Conservation (phyloP, 2,797 vertebrate genomes). For the Bovichtus diacanthus region DNA sequence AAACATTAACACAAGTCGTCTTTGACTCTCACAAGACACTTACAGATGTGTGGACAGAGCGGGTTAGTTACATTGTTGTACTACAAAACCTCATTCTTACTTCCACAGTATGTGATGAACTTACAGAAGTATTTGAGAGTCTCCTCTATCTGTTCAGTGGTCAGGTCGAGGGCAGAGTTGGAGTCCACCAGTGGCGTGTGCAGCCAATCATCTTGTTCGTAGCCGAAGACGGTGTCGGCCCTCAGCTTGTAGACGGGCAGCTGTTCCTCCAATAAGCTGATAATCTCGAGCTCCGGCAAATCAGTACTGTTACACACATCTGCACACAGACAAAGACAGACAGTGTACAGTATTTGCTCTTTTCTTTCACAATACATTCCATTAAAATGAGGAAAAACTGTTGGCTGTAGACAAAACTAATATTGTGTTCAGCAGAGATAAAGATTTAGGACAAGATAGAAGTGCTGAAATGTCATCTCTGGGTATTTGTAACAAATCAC, state of each 20-base stretch:
- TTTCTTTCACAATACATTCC: not conserved
- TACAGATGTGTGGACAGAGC: not conserved
- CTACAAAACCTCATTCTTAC: not conserved
- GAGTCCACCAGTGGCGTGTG: slow-evolving; percentile 95
- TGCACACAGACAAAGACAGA: slow-evolving; percentile 67
- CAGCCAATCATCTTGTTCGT: slow-evolving; percentile 99
- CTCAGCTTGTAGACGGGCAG: slow-evolving; percentile 97
- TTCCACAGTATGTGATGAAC: slow-evolving; percentile 63
- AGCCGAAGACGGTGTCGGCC: slow-evolving; percentile 97
- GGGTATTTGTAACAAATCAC: not conserved
- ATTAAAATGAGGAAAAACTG: not conserved
- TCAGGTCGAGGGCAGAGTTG: slow-evolving; percentile 91
- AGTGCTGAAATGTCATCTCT: not conserved
- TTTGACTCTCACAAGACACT: not conserved
- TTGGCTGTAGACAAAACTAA: not conserved
- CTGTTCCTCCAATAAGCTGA: slow-evolving; percentile 98
- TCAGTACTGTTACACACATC: slow-evolving; percentile 99
- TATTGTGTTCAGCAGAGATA: not conserved
- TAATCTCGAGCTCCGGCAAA: slow-evolving; percentile 99
- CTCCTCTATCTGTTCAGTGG: slow-evolving; percentile 97
- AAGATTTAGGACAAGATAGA: not conserved
- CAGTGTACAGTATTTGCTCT: not conserved
- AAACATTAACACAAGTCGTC: not conserved
- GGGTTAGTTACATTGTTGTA: not conserved
- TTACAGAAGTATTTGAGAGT: slow-evolving; percentile 99